Conservation (phyloP, 2,888 invertebrate genomes). For the Megamerina dolium region DNA sequence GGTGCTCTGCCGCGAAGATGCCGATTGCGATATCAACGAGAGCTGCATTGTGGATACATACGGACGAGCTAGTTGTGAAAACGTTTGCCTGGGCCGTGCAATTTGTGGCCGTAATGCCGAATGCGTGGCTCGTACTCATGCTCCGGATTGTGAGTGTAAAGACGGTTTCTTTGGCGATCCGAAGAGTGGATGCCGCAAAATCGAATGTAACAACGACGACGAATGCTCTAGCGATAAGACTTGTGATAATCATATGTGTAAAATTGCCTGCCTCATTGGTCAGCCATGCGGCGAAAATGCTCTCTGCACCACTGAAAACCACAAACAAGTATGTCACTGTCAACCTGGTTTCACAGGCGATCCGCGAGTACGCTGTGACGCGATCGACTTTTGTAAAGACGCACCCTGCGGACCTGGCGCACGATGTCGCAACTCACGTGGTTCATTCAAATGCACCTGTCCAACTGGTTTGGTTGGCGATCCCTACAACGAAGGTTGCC, state of each 20-base stretch:
- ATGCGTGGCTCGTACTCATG: slow-evolving; percentile 68
- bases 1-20: slow-evolving; percentile 64
- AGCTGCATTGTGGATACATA: slow-evolving; percentile 62
- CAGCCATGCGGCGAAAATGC: slow-evolving; percentile 82
- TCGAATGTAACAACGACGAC: slow-evolving; percentile 65
- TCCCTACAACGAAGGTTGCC: slow-evolving; percentile 77
- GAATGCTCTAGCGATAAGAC: slow-evolving; percentile 78
- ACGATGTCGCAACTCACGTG: slow-evolving; percentile 71
- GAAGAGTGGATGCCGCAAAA: slow-evolving; percentile 70
- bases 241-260: slow-evolving; percentile 76
- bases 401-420: slow-evolving; percentile 77
- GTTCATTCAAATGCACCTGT: slow-evolving; percentile 74
- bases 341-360: slow-evolving; percentile 84
- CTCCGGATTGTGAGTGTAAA: slow-evolving; percentile 71
- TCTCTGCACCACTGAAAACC: slow-evolving; percentile 77
- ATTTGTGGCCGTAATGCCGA: slow-evolving; percentile 78
- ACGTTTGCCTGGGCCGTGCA: slow-evolving; percentile 65
- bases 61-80: slow-evolving; percentile 70
- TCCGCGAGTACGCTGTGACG: slow-evolving; percentile 62
- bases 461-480: slow-evolving; percentile 75
- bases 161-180: slow-evolving; percentile 76
- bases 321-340: slow-evolving; percentile 73
- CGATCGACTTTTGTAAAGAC: slow-evolving; percentile 72
- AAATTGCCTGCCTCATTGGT: slow-evolving; percentile 76
- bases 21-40: slow-evolving; percentile 69